Base-by-base conservation (phyloP, 2,888 invertebrate species). In the Oscheius sp. region DNA sequence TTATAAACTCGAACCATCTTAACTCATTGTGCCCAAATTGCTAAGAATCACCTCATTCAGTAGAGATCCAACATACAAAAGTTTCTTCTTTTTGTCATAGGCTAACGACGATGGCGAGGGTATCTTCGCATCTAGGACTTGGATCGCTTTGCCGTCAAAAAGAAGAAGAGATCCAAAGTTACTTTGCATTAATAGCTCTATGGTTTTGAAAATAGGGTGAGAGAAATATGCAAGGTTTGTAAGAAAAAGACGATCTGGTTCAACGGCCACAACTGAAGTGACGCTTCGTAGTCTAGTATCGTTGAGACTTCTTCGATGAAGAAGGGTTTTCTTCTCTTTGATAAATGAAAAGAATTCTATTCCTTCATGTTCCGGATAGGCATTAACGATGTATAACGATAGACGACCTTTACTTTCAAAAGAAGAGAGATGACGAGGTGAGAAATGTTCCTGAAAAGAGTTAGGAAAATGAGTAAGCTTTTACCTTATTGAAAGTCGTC, bases 171-270 rank as follows among this genome's bases (percentile, higher is more conserved):
- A 72, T 20, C 84, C 85, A 45, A 77, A 71, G 0, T 66, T 63
- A 9, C 68, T 69, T 26, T 67, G 44, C 6, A 61, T n/a, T 6
- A 62, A 22, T n/a, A 75, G 56, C 51, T 85, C 85, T 4, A 71
- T 45, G 2, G 71, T 28, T 38, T 78, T 76, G 20, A 71, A 26
- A 62, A 61, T 70, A n/a, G 67, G 57, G 6, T 64, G 61, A 8
- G 59, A 24, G 61, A 79, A 83, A 47, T 70, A 80, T 9, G 74
- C 76, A 36, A 75, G 59, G 68, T 82, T 83, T 2, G 81, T 78
- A 36, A 83, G 30, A 64, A 82, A 78, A 57, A 85, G 79, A 36
- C 79, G 59, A 61, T 84, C 85, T 1, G 83, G 75, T 0, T 81
- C 82, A 9, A 83, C 76, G 1, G 77, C 85, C 0, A 71, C 71